phyloP scores from a whole-genome alignment of 92 coral and sea anemone species.

The Palythoa heliodiscus region DNA sequence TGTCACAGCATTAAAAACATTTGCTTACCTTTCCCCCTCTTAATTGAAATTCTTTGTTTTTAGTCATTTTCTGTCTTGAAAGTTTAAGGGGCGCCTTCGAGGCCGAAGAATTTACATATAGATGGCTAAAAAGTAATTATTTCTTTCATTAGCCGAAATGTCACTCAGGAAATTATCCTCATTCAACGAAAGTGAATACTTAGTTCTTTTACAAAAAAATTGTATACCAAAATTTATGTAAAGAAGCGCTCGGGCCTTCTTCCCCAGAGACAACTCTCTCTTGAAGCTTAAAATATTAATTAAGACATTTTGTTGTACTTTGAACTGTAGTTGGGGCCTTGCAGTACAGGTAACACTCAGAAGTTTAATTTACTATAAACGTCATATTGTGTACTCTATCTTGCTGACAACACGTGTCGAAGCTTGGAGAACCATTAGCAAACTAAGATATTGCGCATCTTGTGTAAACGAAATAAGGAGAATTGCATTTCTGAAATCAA shows the following conservation, averaged over 20 bases:
- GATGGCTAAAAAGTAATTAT: conserved; percentile 42
- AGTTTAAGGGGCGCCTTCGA: conserved; percentile 36
- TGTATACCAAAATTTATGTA: background rate
- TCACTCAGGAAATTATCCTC: conserved; percentile 36
- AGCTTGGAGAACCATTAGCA: conserved; percentile 46
- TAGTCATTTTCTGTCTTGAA: conserved; percentile 10
- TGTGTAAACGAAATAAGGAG: conserved; percentile 45
- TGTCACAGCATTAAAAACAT: conserved; percentile 41
- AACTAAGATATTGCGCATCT: conserved; percentile 38
- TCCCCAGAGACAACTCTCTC: background rate
- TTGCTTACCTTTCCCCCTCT: conserved; percentile 42
- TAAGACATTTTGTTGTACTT: conserved; percentile 17
- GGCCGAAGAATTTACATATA: conserved; percentile 37
- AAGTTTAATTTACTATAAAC: conserved; percentile 49
- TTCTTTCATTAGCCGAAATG: conserved; percentile 35
- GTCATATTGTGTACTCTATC: conserved; percentile 32
- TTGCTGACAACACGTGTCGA: conserved; percentile 46
- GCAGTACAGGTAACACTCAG: conserved; percentile 29
- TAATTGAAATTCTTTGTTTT: conserved; percentile 33
- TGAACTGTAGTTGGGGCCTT: conserved; percentile 25
- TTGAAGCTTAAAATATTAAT: background rate
- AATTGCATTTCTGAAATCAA: conserved; percentile 38
- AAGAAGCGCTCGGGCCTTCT: background rate
- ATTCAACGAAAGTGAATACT: conserved; percentile 25
- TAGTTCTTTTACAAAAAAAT: background rate